A percentile compares a stretch with the other conserved stretches of the same genome.
phyloP scores from a whole-genome alignment of 2,113 vertebrate genomes.

The Anarrhichthys ocellatus region DNA sequence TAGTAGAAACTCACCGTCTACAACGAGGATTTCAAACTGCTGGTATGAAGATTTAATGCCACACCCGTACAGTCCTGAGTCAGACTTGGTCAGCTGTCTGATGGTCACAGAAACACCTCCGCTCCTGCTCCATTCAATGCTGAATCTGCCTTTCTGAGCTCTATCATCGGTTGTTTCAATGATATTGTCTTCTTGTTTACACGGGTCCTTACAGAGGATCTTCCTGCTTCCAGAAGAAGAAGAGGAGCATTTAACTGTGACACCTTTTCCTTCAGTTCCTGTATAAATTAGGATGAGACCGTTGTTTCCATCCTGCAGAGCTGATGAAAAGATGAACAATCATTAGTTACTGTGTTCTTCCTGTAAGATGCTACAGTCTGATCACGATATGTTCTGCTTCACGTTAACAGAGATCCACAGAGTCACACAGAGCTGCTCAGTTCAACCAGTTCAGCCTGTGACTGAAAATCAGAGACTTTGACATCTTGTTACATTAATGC shows the following conservation, averaged over 20 bases:
- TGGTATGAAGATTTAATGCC: fast-evolving
- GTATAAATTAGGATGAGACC: fast-evolving
- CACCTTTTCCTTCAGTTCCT: not conserved
- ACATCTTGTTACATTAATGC: no score
- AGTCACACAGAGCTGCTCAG: not conserved
- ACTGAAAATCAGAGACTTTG: not conserved
- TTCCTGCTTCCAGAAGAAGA: fast-evolving
- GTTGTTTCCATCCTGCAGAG: not conserved
- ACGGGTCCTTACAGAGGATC: not conserved
- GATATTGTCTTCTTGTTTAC: not conserved
- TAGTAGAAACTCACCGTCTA: slow-evolving; percentile 11
- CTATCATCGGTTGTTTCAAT: fast-evolving
- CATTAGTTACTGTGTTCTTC: not conserved
- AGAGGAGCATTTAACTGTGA: fast-evolving
- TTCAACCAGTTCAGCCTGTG: not conserved
- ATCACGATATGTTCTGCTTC: not conserved
- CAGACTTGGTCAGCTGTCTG: slow-evolving; percentile 1
- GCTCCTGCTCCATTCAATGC: not conserved
- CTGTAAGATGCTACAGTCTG: not conserved
- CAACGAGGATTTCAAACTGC: not conserved
- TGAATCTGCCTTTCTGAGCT: not conserved
- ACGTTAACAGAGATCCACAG: not conserved
- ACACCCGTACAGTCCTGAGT: slow-evolving; percentile 23
- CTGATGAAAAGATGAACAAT: slow-evolving; percentile 1
- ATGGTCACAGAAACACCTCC: not conserved